Percentiles rank a stretch among this genome's conserved stretches.
phyloP scores from a whole-genome alignment of 1,140 invertebrate genomes.

The Triops cancriformis region DNA sequence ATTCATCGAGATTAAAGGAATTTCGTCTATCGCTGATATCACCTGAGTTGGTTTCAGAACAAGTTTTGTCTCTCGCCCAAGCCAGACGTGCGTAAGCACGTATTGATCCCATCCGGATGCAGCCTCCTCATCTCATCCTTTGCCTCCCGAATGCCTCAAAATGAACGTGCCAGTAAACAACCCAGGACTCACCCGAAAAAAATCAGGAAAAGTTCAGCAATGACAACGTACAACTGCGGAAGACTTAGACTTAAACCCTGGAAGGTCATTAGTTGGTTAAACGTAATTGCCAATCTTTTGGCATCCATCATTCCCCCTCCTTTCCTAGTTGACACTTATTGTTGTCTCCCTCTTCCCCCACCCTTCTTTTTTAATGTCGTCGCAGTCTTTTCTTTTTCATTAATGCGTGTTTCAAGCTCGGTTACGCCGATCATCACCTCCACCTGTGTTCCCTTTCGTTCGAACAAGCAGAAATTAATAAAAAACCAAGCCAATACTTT shows the following conservation, averaged over 20 bases:
- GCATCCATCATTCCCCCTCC: background rate
- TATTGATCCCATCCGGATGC: background rate
- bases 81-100: slow-evolving; percentile 2
- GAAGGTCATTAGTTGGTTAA: background rate
- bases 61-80: background rate
- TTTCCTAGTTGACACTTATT: background rate
- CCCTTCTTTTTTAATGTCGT: background rate
- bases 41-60: too few species aligned
- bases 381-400: background rate
- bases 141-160: too few species aligned
- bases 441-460: background rate
- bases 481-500: too few species aligned
- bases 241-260: background rate
- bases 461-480: too few species aligned
- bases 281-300: background rate
- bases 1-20: too few species aligned
- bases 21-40: too few species aligned
- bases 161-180: too few species aligned
- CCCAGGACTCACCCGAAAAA: too few species aligned
- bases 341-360: background rate
- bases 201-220: background rate
- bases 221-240: background rate
- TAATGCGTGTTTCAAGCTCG: background rate
- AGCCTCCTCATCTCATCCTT: background rate
- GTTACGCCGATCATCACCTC: slow-evolving; percentile 8